Base-by-base conservation (phyloP, 2,797 vertebrate genomes). In the Poecilia wingei region DNA sequence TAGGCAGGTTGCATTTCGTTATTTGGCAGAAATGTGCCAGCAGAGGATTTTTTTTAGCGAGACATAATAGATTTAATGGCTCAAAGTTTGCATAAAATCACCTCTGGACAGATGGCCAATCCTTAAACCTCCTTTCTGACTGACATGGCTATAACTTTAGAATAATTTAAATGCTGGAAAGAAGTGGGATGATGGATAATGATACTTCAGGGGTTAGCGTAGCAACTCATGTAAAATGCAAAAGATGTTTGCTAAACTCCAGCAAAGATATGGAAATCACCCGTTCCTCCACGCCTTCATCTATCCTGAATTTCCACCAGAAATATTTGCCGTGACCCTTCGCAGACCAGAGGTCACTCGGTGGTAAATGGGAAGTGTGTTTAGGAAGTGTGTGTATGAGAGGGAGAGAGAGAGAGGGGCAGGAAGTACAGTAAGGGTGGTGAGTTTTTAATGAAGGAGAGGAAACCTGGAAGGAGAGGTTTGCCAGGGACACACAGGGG, bases 241-340 rank as follows among this genome's bases (percentile, higher is more conserved):
- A 73, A 85, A 82, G 77, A 77, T 59, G 84, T 80, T 66, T 41
- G 51, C 79, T 79, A 83, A 88, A 81, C 57, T 66, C 76, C 74
- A 70, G 70, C 68, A 61, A 59, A 90, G 86, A 89, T 85, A 89
- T 87, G 88, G 80, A 90, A 91, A 89, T 89, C 39, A 61, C 22
- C 39, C 83, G 74, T 83, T 28, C 76, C 36, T 80, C 72, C 31
- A 36, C 70, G 47, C 66, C 80, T 83, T 87, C 51, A 81, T 83
- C 83, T 74, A 86, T 84, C 74, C 74, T 77, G 87, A 79, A 78
- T 86, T 86, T 84, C 81, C 82, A 79, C 6, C 75, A 77, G 92
- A 92, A 93, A 93, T 91, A 92, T 82, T 92, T 92, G 76, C 49
- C 46, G 36, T 76, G 90, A 92, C 90, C 91, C 93, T 92, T 89